These are phyloP conservation scores for Thalassaphorura encarpata DNA, from an alignment of 1,140 invertebrate genomes.

Conservation along the genomic window DNA sequence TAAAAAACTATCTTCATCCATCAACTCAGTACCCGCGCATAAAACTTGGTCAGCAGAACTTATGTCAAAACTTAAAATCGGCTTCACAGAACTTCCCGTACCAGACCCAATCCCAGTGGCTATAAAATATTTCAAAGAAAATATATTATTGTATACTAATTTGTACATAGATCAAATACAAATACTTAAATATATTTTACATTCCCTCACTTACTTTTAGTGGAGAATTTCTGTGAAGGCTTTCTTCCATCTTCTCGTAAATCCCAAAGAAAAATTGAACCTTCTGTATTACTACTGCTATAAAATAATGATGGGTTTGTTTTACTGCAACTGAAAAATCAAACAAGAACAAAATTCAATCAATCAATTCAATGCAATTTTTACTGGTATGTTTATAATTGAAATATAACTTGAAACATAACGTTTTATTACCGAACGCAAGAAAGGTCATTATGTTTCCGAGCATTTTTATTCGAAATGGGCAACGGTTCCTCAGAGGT, in stretches of 20 bases:
- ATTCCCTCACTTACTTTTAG: neutral
- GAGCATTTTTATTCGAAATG: neutral
- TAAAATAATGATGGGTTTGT: constrained; percentile 13
- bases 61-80: constrained; percentile 62
- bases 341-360: no score
- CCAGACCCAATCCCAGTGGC: neutral
- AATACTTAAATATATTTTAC: neutral
- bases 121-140: neutral
- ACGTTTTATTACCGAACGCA: constrained; percentile 11
- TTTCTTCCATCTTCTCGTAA: neutral
- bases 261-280: constrained; percentile 26
- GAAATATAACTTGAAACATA: neutral
- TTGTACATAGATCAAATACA: neutral
- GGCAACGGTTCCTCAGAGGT: neutral
- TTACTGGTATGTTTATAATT: neutral
- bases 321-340: constrained; percentile 27
- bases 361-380: neutral
- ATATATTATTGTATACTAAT: neutral
- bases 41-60: constrained; percentile 59
- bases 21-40: constrained; percentile 60
- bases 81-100: constrained; percentile 37
- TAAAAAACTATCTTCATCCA: constrained; percentile 59
- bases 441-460: constrained; percentile 15
- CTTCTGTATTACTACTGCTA: constrained; percentile 20
- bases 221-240: constrained; percentile 19